Base-by-base conservation (phyloP, 2,888 invertebrate species). In the Pandemis cinnamomeana region DNA sequence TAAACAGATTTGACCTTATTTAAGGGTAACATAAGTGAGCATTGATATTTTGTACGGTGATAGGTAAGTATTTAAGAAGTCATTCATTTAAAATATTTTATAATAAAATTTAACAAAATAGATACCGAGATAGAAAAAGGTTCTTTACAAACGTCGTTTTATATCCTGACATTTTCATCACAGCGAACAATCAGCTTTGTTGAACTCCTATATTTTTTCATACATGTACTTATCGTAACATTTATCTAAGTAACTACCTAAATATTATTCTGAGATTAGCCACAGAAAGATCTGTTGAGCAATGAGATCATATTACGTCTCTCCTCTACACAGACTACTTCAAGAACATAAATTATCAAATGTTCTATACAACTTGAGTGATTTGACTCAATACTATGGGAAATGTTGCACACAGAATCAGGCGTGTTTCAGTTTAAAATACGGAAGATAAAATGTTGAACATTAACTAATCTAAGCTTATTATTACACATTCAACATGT, bases 151-250 rank as follows among this genome's bases (percentile, higher is more conserved):
- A 53, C 15, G 64, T 53, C 46, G 51, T 66, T 66, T 51, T 53
- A 66, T 51, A 66, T 60, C 61, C 42, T n/a, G 66, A 71, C 66
- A 71, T 66, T 77, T 78, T 79, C 79, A 84, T 83, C 83, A 83
- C 84, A 84, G 84, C 84, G 77, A 80, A 71, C 78, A 71, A 76
- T 82, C 84, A 84, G 83, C 83, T 83, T 82, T 83, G 83, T 83
- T 82, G 82, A 82, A 82, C 80, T 76, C 72, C 75, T 72, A 77
- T 74, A 71, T 61, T 67, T 46, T 71, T 55, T 60, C 27, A 42
- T 73, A 64, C 42, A 13, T 60, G 64, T 60, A 60, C 69, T 69
- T 60, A 70, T 58, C 20, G 48, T 71, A 63, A 69, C 61, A 60
- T 41, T 64, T 51, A 71, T 69, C 63, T 55, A 58, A 67, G 75